Base-by-base conservation (phyloP, 2,797 vertebrate species). In the Pipistrellus nathusii region DNA sequence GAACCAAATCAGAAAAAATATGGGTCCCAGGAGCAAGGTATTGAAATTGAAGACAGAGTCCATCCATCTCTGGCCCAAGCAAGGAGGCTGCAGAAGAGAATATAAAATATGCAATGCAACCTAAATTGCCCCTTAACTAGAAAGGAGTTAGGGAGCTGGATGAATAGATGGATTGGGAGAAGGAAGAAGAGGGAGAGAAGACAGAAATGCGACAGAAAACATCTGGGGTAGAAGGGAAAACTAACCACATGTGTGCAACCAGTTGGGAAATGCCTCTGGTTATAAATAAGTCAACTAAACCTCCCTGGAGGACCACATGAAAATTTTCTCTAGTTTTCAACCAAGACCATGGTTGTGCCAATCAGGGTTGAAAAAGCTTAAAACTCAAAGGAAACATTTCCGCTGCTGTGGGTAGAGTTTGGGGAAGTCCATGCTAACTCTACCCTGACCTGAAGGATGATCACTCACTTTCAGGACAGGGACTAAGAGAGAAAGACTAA, bases 381-480 rank as follows among this genome's bases (percentile, higher is more conserved):
- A 53, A 81, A 78, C 68, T 85, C 64, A 75, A 62, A 90, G 71
- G 64, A 76, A 92, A 88, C 32, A 64, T 93, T 91, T 87, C 93
- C 38, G 4, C 46, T 77, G 25, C 71, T 35, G 64, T 53, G 76
- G 57, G 68, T 21, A 32, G 62, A 2, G 27, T 66, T 71, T 72
- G 89, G 89, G 94, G 86, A 95, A 94, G 83, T 96, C 95, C 96
- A 80, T 8, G 41, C 69, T 78, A 75, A 87, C 48, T 81, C 75
- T 87, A 35, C n/a, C 25, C 73, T 93, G 93, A 82, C 94, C 92
- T 77, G 7, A 83, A 90, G 73, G n/a, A 71, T 72, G 64, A 85
- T 93, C 82, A 41, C 55, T 75, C 72, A 81, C 88, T 83, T 94
- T 95, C 90, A 96, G 95, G 88, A 92, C 90, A 90, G 23, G 80